A percentile compares a stretch with the other conserved stretches of the same genome.
phyloP scores from a whole-genome alignment of 2,888 invertebrate species.

The Physocephala rufipes region DNA sequence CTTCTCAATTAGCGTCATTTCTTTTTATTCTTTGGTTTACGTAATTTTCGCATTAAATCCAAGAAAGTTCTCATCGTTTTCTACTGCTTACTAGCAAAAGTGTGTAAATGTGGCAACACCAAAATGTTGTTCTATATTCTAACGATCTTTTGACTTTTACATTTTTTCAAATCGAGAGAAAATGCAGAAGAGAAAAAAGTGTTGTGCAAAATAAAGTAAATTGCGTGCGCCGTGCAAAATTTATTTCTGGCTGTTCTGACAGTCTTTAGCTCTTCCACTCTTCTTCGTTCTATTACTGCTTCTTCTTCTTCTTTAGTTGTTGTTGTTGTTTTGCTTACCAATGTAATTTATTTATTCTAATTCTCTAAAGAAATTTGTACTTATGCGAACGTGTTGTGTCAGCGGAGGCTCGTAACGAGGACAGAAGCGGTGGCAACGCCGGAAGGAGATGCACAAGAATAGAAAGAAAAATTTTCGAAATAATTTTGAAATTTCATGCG shows the following conservation, averaged over 20 bases:
- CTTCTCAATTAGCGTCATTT: too few relatives aligned
- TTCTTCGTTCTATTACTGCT: not conserved
- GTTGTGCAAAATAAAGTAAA: too few relatives aligned
- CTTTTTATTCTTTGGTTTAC: too few relatives aligned
- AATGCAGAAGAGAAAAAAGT: not conserved
- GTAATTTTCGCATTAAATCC: too few relatives aligned
- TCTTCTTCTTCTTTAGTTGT: slow-evolving; percentile 5
- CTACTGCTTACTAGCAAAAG: too few relatives aligned
- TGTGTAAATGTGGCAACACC: slow-evolving; percentile 2
- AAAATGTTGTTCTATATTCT: not conserved
- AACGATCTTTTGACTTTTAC: not conserved
- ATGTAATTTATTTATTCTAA: slow-evolving; percentile 27
- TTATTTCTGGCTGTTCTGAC: slow-evolving; percentile 1
- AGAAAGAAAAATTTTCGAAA: slow-evolving; percentile 4
- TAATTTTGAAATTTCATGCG: not conserved
- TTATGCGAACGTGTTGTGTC: slow-evolving; percentile 28
- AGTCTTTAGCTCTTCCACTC: not conserved
- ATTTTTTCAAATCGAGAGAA: slow-evolving; percentile 2
- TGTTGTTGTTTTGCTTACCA: slow-evolving; percentile 10
- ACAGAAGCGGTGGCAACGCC: not conserved
- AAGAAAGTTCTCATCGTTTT: too few relatives aligned
- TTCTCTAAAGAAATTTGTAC: slow-evolving; percentile 21
- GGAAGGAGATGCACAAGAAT: not conserved
- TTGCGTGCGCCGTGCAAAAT: not conserved
- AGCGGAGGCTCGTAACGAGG: not conserved